Conservation (phyloP, 2,113 vertebrate species). For the Spea multiplicata region DNA sequence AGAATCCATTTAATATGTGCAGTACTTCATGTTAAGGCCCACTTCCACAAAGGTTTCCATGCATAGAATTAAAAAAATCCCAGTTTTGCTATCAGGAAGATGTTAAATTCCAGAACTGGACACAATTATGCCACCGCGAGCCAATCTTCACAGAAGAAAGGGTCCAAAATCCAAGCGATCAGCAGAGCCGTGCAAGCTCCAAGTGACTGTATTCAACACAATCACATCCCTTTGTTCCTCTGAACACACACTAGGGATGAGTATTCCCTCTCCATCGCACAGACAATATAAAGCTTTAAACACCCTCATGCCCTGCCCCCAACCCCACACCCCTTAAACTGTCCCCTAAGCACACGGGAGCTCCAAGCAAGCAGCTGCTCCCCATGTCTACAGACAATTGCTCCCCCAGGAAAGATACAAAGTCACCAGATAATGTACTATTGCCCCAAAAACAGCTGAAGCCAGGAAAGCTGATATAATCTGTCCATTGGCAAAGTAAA, state of each 20-base stretch:
- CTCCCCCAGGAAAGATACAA: background rate
- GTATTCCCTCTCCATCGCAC: conserved; percentile 38
- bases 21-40: background rate
- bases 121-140: background rate
- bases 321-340: conserved; percentile 48
- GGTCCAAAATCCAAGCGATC: conserved; percentile 11
- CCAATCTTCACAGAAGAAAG: background rate
- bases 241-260: conserved; percentile 42
- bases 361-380: conserved; percentile 52
- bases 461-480: too few species aligned
- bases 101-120: background rate
- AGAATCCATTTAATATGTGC: too few species aligned
- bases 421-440: too few species aligned
- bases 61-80: background rate
- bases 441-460: too few species aligned
- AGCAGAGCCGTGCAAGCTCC: conserved; percentile 22
- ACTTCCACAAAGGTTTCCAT: too few species aligned
- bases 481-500: too few species aligned
- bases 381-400: conserved; percentile 24
- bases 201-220: conserved; percentile 16
- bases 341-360: conserved; percentile 46
- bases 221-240: conserved; percentile 55
- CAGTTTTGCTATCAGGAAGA: background rate
- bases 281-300: conserved; percentile 51
- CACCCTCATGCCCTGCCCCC: conserved; percentile 10